These are phyloP conservation scores for Platalea minor DNA, from an alignment of 2,797 vertebrate genomes.

Conservation along the genomic window DNA sequence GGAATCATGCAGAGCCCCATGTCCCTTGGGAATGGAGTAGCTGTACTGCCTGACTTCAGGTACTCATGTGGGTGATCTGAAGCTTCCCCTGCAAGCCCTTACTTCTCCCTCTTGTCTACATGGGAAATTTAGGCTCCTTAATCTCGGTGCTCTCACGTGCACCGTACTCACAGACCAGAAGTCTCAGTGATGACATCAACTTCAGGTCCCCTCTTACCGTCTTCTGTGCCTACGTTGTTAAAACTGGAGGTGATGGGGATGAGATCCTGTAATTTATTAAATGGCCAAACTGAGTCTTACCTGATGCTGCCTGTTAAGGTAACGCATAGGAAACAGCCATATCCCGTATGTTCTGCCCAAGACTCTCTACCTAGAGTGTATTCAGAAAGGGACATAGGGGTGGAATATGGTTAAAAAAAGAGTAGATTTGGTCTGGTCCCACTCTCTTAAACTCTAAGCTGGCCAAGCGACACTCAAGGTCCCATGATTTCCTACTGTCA, in stretches of 20 bases:
- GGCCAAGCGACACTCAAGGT: background rate
- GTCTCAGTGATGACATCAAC: background rate
- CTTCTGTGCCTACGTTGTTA: background rate
- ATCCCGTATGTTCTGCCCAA: fast-evolving
- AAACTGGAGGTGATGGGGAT: background rate
- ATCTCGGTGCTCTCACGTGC: background rate
- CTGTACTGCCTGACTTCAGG: background rate
- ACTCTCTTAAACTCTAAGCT: background rate
- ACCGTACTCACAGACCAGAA: background rate
- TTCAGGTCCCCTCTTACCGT: background rate
- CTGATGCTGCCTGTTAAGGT: background rate
- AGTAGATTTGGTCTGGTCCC: background rate
- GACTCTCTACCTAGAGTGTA: too few species aligned
- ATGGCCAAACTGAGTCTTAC: background rate
- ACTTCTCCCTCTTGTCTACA: background rate
- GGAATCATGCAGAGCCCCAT: background rate
- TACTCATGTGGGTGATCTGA: background rate
- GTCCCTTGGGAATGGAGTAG: background rate
- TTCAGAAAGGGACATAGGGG: background rate
- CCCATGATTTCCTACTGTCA: background rate
- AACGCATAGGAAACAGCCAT: background rate
- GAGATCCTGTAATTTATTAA: background rate
- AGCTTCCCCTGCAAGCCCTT: background rate
- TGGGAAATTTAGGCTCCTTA: background rate
- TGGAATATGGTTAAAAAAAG: background rate